Evolutionary conservation across 2,888 invertebrate genomes (phyloP), one percentile per base, ranked within the genome.

Genomic region (Drosophila histrio): DNA sequence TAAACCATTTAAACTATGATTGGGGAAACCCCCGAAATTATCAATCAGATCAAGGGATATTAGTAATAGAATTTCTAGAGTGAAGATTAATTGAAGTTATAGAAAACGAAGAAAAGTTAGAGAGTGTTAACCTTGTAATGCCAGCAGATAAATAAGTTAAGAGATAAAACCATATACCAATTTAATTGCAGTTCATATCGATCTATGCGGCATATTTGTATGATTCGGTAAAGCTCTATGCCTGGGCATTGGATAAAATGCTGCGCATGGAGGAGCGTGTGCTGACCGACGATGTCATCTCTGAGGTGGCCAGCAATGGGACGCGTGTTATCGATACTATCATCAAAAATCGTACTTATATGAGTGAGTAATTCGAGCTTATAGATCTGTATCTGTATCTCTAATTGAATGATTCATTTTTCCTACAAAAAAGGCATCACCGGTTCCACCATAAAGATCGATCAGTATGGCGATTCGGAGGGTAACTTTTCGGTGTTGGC

Each of bases 401-500:
- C 6, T 7, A 11, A 11, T 9, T 9, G 0, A 15, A 15, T 15
- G 15, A 15, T 13, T 17, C 4, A 1, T 36, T 8, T 8, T 8
- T 2, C 17, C 1, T 30, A 34, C 21, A 19, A 26, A 63, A 81
- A 82, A 98, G 98, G 99, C 94, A 95, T 99, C 86, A 97, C 97
- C 56, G 99, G 99, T 15, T 96, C 98, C 90, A 96, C 95, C 68
- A 97, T 99, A 87, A 96, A 96, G 78, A 94, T 99, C 77, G 98
- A 99, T 93, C 94, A 95, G 79, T 95, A 96, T 81, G 99, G 98
- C 2, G 98, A 99, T 91, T 98, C 98, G 0, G 98, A 98, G 91
- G 99, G 98, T 7, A 99, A 99, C 92, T 99, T 98, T 93, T 98
- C 99, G 0, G 96, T 99, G 57, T 93, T 99, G 66, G 97, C 98